Evolutionary conservation across 2,888 invertebrate species (phyloP), one percentile per base, ranked within the genome.

Genomic region (Chironomus riparius): DNA sequence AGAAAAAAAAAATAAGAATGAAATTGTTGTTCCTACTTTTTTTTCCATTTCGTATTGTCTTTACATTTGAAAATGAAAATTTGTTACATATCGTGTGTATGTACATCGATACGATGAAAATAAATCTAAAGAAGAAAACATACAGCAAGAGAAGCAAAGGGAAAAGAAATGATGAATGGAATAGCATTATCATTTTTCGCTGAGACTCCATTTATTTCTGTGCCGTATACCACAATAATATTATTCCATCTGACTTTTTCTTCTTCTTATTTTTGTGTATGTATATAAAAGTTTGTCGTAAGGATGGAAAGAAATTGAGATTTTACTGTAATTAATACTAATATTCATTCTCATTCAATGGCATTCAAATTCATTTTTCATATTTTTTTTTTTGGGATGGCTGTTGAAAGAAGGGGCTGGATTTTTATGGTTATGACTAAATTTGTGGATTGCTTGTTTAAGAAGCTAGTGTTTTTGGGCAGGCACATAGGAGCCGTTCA

Each of bases 281-380:
- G 10, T 38, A 38, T 10, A 38, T 38, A 38, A 38, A 38, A 38
- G 15, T 56, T n/a, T 56, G 56, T 56, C 18, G n/a, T 56, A 56
- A 15, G 15, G 56, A 56, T 15, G 15, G 56, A 18, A n/a, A 1
- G 56, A 5, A 56, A 56, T 56, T 56, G 56, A 56, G 56, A 15
- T 18, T 56, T 56, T 56, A 24, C 21, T 22, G 65, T 72, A 72
- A 72, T 72, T 72, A 72, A 62, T 61, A 38, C 12, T 18, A 18
- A 56, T 70, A 50, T 47, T 47, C 18, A 38, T 38, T 38, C 38
- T 38, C 38, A 38, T 38, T 38, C 18, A 70, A 70, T 50, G n/a
- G 6, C 70, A 70, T 70, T 50, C 56, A 70, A n/a, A 70, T 70
- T 22, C 50, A 48, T 50, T 24, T 48, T 70, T 56, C 70, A 18